phyloP scores from a whole-genome alignment of 2,888 invertebrate species.

The Campaea margaritaria region DNA sequence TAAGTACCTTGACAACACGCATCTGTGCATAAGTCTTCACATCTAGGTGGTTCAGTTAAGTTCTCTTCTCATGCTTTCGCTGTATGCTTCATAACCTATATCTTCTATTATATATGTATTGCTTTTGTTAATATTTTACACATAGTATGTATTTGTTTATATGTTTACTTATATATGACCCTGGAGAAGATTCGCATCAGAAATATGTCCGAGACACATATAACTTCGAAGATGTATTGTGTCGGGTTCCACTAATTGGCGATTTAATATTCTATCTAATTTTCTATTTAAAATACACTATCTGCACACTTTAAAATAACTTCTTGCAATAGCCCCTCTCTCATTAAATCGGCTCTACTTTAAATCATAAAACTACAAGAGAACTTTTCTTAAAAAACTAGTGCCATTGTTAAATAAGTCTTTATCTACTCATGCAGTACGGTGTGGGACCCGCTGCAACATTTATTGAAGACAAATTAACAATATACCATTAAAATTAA shows the following conservation, averaged over 20 bases:
- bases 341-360: background rate
- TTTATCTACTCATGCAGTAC: too few species aligned
- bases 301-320: slow-evolving; percentile 10
- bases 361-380: slow-evolving; percentile 24
- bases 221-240: background rate
- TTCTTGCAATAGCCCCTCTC: background rate
- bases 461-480: background rate
- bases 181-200: background rate
- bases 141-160: slow-evolving; percentile 24
- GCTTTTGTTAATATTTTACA: slow-evolving; percentile 14
- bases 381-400: background rate
- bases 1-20: too few species aligned
- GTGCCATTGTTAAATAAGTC: too few species aligned
- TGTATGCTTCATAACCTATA: slow-evolving; percentile 42
- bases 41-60: slow-evolving; percentile 41
- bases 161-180: slow-evolving; percentile 11
- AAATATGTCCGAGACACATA: background rate
- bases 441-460: too few species aligned
- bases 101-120: slow-evolving; percentile 17
- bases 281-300: slow-evolving; percentile 1
- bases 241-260: background rate
- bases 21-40: too few species aligned
- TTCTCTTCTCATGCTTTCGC: slow-evolving; percentile 43
- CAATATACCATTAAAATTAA: background rate
- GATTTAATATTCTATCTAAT: background rate